These are phyloP conservation scores for Chelonia mydas DNA, from an alignment of 2,797 vertebrate species.

Conservation along the genomic window DNA sequence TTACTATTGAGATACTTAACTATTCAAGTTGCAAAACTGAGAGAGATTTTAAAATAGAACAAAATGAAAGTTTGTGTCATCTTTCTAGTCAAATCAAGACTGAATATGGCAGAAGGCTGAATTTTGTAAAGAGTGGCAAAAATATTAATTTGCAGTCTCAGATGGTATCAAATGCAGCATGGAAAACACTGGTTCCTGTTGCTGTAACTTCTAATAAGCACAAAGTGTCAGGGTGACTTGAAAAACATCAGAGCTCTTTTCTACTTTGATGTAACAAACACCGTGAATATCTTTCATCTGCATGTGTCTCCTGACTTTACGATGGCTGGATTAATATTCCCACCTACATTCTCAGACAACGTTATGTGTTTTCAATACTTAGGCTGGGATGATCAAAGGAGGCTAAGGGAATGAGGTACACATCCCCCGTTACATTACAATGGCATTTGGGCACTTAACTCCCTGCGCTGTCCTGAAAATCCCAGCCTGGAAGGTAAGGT, in stretches of 20 bases:
- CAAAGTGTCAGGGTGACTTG: not conserved
- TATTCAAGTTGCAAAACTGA: slow-evolving; percentile 36
- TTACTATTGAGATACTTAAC: slow-evolving; percentile 48
- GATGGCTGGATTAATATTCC: not conserved
- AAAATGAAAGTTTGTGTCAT: not conserved
- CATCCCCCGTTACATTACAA: not conserved
- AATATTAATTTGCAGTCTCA: not conserved
- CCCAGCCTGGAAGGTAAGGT: not conserved
- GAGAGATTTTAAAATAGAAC: slow-evolving; percentile 21
- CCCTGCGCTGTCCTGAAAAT: not conserved
- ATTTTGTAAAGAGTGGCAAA: not conserved
- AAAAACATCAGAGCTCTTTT: not conserved
- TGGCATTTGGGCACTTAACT: not conserved
- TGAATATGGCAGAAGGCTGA: not conserved
- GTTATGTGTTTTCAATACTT: not conserved
- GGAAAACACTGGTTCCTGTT: not conserved
- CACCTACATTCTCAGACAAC: fast-evolving
- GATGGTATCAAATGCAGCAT: not conserved
- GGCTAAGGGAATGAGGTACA: not conserved
- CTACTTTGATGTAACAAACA: not conserved
- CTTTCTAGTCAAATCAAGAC: not conserved
- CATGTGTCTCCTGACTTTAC: fast-evolving
- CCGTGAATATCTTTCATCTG: not conserved
- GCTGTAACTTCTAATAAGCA: not conserved
- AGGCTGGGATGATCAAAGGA: fast-evolving